Conservation (phyloP, 2,888 invertebrate species). For the Agrochola lychnidis region DNA sequence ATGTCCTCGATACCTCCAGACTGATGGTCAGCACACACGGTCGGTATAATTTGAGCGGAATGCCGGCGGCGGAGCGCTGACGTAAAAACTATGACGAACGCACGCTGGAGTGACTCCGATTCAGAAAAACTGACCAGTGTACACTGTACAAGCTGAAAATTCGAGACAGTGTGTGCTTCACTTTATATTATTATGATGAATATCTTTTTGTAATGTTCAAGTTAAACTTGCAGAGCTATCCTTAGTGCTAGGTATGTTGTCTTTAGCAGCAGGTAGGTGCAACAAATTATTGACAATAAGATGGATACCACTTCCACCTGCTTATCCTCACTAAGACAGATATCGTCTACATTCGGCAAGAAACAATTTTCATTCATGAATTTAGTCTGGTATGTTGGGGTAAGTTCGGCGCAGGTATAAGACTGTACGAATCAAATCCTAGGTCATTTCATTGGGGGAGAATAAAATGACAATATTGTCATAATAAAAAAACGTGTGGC, state of each 20-base stretch:
- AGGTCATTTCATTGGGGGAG: not conserved
- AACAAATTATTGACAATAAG: not conserved
- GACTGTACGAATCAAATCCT: not conserved
- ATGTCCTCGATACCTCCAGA: not conserved
- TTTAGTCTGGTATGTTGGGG: not conserved
- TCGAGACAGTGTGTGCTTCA: conserved; percentile 39
- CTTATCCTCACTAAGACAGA: not conserved
- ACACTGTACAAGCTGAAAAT: conserved; percentile 54
- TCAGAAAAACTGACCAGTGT: conserved; percentile 65
- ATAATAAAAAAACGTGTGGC: too few relatives aligned
- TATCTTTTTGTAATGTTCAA: not conserved
- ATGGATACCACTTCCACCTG: not conserved
- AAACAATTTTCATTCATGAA: not conserved
- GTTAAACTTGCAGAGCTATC: not conserved
- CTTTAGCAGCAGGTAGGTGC: not conserved
- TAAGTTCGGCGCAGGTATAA: not conserved
- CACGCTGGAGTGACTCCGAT: conserved; percentile 50
- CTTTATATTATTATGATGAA: conserved; percentile 30
- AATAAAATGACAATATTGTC: not conserved
- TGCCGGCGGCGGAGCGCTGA: conserved; percentile 75
- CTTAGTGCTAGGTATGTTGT: not conserved
- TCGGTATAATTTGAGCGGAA: conserved; percentile 85
- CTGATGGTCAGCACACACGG: conserved; percentile 64
- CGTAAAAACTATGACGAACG: conserved; percentile 85
- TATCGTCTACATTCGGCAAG: not conserved